Conservation (phyloP, 2,888 invertebrate genomes). For the Noctua janthe region DNA sequence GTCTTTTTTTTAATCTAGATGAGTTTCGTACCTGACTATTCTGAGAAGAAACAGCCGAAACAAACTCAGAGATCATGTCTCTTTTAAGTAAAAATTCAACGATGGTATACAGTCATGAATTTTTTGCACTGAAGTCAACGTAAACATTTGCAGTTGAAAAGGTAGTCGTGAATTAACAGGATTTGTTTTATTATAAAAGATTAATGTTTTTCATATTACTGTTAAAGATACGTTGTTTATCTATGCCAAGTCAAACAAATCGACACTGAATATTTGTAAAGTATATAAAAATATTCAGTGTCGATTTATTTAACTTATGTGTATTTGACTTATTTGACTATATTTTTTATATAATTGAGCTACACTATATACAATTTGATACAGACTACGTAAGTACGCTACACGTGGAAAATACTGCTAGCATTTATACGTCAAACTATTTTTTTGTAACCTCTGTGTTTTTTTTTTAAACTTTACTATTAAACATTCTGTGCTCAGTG, state of each 20-base stretch:
- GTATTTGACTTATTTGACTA: neutral
- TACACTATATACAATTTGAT: neutral
- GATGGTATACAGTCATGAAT: neutral
- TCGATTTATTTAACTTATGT: too few species aligned
- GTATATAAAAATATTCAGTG: too few species aligned
- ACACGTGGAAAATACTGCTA: neutral
- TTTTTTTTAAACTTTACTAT: neutral
- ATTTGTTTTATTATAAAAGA: neutral
- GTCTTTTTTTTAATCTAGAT: too few species aligned
- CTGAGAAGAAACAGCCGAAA: too few species aligned
- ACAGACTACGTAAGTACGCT: neutral
- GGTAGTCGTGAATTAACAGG: too few species aligned
- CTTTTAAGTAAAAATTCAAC: neutral
- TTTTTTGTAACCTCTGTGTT: neutral
- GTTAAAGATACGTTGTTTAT: neutral
- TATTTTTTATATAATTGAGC: neutral
- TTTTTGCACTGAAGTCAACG: neutral
- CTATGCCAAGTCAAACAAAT: neutral
- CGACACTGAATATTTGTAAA: neutral
- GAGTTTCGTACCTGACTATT: too few species aligned
- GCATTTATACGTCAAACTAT: neutral
- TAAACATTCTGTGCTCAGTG: neutral
- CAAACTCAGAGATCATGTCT: too few species aligned
- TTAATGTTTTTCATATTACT: neutral
- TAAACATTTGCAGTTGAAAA: neutral